Base-by-base conservation (phyloP, 2,113 vertebrate species). In the Dolichallabes microphthalmus region DNA sequence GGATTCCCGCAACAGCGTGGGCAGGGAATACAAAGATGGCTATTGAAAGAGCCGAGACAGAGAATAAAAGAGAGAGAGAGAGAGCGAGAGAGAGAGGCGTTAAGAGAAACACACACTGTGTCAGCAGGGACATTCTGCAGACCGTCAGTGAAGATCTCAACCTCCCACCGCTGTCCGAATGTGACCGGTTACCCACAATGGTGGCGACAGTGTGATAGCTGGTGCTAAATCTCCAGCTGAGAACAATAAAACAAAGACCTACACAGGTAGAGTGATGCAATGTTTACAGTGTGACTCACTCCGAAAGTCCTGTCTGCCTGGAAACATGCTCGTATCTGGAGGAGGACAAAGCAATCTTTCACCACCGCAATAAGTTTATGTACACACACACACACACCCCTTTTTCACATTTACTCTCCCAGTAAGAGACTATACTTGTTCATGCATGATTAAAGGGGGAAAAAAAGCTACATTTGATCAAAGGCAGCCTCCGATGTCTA, bases 1-100 rank as follows among this genome's bases (percentile, higher is more conserved):
- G 93, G 92, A 94, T 93, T 95, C 94, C 93, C 92, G 86, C 75
- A 94, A 93, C 91, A 57, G 78, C 86, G 89, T 86, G 86, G 92
- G 92, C 76, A 89, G 91, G 10, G 69, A 90, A 93, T 91, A 95
- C 93, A 94, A 95, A 92, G 91, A 91, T 84, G 84, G 91, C 90
- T 91, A 93, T 93, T 95, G 93, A 94, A 91, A 20, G 27, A 35
- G 88, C 82, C 80, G 76, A 58, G 77, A 89, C 82, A 88, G 15
- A 79, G 84, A 84, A 30, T 25, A 17, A 58, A 88, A 85, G 87
- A 89, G 88, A 4, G 61, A 88, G 89, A 86, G 85, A 82, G 87
- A 84, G 53, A 17, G 90, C 87, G 87, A 80, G 78, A 66, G 45
- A 90, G 87, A 82, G 25, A 60, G 32, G 75, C 19, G 30, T 13